Conservation (phyloP, 2,113 vertebrate species). For the Speoplatyrhinus poulsoni region DNA sequence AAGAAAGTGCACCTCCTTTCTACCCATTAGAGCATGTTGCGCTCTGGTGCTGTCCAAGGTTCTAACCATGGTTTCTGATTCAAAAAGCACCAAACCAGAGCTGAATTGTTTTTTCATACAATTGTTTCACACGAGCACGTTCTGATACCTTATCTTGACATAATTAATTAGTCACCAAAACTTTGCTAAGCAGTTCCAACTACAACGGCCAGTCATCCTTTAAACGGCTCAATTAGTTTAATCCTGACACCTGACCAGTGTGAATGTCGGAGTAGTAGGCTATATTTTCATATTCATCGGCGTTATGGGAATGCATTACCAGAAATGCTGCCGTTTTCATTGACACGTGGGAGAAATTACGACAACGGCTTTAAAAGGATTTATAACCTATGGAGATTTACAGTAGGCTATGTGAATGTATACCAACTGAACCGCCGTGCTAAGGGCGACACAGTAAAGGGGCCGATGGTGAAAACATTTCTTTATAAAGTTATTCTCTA, state of each 20-base stretch:
- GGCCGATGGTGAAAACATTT: not conserved
- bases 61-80: constrained; percentile 19
- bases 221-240: constrained; percentile 74
- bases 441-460: constrained; percentile 31
- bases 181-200: not conserved
- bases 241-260: constrained; percentile 62
- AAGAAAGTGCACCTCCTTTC: constrained; percentile 29
- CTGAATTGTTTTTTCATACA: no score
- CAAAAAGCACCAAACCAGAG: not conserved
- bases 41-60: constrained; percentile 41
- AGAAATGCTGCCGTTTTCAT: constrained; percentile 2
- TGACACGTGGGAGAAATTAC: not conserved
- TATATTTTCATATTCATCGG: constrained; percentile 28
- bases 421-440: constrained; percentile 23
- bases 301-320: constrained; percentile 15
- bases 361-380: constrained; percentile 35
- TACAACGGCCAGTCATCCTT: constrained; percentile 58
- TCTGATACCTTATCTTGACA: not conserved
- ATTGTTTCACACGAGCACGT: not conserved
- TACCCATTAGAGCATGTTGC: constrained; percentile 9
- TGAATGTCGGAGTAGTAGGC: constrained; percentile 5
- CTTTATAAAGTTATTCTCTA: constrained; percentile 12
- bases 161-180: not conserved
- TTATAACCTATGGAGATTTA: constrained; percentile 5
- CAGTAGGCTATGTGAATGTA: constrained; percentile 28